Conservation (phyloP, 2,113 vertebrate species). For the Gnathochromis pfefferi region DNA sequence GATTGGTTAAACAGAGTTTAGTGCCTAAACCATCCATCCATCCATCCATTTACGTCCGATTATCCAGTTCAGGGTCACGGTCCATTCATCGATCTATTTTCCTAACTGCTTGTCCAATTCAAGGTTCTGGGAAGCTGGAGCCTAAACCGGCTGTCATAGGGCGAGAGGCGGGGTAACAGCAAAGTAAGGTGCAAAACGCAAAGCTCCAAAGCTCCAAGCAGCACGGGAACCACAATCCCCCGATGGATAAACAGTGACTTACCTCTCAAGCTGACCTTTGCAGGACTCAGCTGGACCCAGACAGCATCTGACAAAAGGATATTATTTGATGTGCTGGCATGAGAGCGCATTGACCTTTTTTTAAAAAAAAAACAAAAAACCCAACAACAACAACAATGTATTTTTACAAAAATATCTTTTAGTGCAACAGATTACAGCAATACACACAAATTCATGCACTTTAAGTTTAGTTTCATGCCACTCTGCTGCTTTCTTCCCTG, state of each 20-base stretch:
- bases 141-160: background rate
- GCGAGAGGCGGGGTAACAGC: background rate
- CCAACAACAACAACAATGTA: background rate
- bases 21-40: background rate
- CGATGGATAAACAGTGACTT: background rate
- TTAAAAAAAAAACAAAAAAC: fast-evolving
- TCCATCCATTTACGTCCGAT: background rate
- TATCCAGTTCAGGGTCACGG: background rate
- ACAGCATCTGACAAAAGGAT: background rate
- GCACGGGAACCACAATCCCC: background rate
- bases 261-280: background rate
- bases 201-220: background rate
- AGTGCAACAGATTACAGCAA: background rate
- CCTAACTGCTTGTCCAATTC: background rate
- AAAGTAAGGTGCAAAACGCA: background rate
- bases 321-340: background rate
- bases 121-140: background rate
- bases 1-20: background rate
- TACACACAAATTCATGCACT: background rate
- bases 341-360: background rate
- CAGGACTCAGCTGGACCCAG: background rate
- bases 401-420: background rate
- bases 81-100: background rate
- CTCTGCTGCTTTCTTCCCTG: background rate
- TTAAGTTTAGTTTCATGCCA: background rate